A percentile compares a stretch with the other conserved stretches of the same genome.
Evolutionary conservation across 2,888 invertebrate species (phyloP).

Genomic region (Podabrus alpinus): DNA sequence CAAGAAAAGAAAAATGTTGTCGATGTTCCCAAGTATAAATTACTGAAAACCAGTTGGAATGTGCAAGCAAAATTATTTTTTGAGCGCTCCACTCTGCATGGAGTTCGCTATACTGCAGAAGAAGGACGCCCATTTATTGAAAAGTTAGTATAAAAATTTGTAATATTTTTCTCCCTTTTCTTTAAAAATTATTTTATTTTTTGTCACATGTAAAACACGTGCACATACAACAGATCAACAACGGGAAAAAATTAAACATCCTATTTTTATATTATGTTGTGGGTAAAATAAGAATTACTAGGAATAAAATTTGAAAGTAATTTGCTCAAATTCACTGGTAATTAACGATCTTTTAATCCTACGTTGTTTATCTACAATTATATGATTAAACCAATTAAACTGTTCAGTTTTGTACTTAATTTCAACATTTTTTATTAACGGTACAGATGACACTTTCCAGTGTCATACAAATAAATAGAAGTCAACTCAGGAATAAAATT

Average conservation of each 20-base stretch:
- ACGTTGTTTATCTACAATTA: neutral
- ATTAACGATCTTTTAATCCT: neutral
- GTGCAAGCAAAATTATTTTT: slow-evolving; percentile 77
- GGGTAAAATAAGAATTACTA: neutral
- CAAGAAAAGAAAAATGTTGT: slow-evolving; percentile 3
- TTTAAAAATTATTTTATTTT: neutral
- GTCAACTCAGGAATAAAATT: neutral
- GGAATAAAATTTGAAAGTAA: neutral
- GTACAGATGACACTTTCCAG: neutral
- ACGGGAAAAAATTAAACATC: neutral
- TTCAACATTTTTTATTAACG: neutral
- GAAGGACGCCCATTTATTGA: slow-evolving; percentile 75
- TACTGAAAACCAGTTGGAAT: slow-evolving; percentile 66
- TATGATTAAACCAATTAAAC: neutral
- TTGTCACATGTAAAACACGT: neutral
- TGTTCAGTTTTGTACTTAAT: neutral
- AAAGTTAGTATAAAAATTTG: slow-evolving; percentile 60
- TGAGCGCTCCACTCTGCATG: slow-evolving; percentile 76
- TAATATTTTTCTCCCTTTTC: neutral
- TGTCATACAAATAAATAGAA: neutral
- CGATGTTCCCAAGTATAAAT: slow-evolving; percentile 30
- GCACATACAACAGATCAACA: neutral
- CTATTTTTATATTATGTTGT: neutral
- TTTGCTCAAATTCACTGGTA: neutral
- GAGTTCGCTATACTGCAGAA: slow-evolving; percentile 79